Evolutionary conservation across 2,888 invertebrate species (phyloP), one percentile per base, ranked within the genome.

Genomic region (Amphimallon solstitiale): DNA sequence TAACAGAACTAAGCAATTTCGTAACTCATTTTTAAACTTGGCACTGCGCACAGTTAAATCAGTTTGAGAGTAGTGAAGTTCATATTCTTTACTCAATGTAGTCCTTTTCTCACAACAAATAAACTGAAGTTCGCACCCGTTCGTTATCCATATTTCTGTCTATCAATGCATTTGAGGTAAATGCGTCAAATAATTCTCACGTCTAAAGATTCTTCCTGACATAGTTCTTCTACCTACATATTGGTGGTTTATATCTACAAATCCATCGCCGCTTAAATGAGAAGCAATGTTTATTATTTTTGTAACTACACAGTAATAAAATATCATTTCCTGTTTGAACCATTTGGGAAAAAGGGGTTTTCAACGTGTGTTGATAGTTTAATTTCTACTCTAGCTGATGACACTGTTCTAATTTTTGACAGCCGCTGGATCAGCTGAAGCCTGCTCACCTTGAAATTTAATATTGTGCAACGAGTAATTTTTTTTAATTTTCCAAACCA

Each of bases 151-250:
- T 68, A 65, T 65, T 68, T 65, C 62, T 56, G 63, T 68, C 45
- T 65, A 65, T 43, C 68, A 62, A 62, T 65, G 62, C 40, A 62
- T 65, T 68, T 65, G 65, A 65, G 56, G 65, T 65, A 37, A 65
- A 29, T 62, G 62, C 48, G 60, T 68, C 45, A 45, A 68, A 49
- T 60, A 66, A 68, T 63, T 67, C 69, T 67, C 67, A 63, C 67
- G 68, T n/a, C n/a, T n/a, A n/a, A n/a, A n/a, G n/a, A 51, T 68
- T 69, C 67, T 48, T 69, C 69, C 46, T 63, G 67, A 67, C 56
- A 52, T 65, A 68, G 64, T 63, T 66, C 64, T 66, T 70, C 65
- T 66, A n/a, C 63, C 60, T 67, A 66, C 66, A 66, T 68, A 60
- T 60, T 68, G 65, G 56, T 68, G 54, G 54, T 54, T 54, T 54